These are phyloP conservation scores for Cryptoblepharus egeriae DNA, from an alignment of 2,797 vertebrate species.

Conservation along the genomic window DNA sequence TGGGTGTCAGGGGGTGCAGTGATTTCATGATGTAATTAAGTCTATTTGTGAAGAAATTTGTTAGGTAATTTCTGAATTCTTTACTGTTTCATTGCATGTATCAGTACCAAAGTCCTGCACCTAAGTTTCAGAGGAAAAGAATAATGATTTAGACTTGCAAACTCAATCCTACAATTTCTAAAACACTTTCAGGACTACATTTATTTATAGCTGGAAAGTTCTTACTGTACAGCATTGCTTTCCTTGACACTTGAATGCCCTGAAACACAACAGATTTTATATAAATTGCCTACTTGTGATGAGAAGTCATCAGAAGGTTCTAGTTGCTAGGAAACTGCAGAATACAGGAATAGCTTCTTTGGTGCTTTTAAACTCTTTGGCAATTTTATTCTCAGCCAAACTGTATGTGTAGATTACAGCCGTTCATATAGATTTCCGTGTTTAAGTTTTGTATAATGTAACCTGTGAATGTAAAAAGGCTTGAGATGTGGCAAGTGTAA, in stretches of 20 bases:
- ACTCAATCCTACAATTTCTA: not conserved
- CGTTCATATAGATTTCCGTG: constrained; percentile 61
- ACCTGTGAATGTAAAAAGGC: constrained; percentile 33
- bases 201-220: constrained; percentile 35
- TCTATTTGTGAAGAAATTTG: not conserved
- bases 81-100: not conserved
- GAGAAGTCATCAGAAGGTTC: constrained; percentile 65
- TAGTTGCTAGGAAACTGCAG: constrained; percentile 75
- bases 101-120: not conserved
- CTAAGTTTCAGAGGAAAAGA: not conserved
- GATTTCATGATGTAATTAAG: not conserved
- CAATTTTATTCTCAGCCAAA: constrained; percentile 62
- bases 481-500: constrained; percentile 39
- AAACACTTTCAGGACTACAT: constrained; percentile 23
- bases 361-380: constrained; percentile 69
- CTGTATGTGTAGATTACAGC: constrained; percentile 60
- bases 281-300: constrained; percentile 55
- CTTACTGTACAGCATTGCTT: constrained; percentile 32
- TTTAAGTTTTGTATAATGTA: constrained; percentile 49
- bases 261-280: constrained; percentile 62
- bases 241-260: constrained; percentile 55
- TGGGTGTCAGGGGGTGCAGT: not conserved
- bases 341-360: constrained; percentile 61
- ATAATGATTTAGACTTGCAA: not conserved
- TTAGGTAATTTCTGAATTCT: not conserved